Conservation (phyloP, 2,797 vertebrate genomes). For the Xenopus petersii region DNA sequence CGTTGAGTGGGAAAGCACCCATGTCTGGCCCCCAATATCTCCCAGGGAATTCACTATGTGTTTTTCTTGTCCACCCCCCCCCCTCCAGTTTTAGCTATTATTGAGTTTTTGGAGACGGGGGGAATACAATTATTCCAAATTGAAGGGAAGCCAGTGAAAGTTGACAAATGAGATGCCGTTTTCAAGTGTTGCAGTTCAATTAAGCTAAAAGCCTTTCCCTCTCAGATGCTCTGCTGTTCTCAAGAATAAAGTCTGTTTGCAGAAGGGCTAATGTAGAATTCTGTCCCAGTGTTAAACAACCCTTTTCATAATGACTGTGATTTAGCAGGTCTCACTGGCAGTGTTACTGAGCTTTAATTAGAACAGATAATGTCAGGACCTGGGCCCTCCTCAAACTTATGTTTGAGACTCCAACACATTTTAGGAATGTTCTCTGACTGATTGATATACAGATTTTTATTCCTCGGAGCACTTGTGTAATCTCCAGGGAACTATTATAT, state of each 20-base stretch:
- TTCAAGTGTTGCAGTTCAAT: constrained; percentile 65
- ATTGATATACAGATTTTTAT: constrained; percentile 46
- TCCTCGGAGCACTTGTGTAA: constrained; percentile 18
- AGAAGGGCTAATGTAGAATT: constrained; percentile 60
- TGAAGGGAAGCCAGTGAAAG: constrained; percentile 56
- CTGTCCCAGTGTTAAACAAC: constrained; percentile 58
- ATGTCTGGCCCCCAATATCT: not conserved
- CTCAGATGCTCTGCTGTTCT: constrained; percentile 38
- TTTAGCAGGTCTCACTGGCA: constrained; percentile 29
- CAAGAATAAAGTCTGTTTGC: constrained; percentile 64
- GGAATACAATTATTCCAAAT: constrained; percentile 60
- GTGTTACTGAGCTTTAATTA: constrained; percentile 45
- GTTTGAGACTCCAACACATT: constrained; percentile 39
- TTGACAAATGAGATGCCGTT: constrained; percentile 61
- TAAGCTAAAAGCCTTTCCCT: constrained; percentile 68
- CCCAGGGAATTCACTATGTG: constrained; percentile 21
- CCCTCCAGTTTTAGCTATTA: constrained; percentile 21
- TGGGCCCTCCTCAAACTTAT: constrained; percentile 25
- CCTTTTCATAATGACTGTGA: constrained; percentile 41
- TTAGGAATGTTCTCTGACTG: constrained; percentile 34
- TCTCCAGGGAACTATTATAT: constrained; percentile 21
- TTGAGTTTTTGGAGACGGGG: constrained; percentile 29
- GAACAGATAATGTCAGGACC: constrained; percentile 48
- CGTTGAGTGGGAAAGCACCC: no score
- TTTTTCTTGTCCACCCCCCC: constrained; percentile 16